phyloP scores from a whole-genome alignment of 2,797 vertebrate species.

The Arctocebus calabarensis region DNA sequence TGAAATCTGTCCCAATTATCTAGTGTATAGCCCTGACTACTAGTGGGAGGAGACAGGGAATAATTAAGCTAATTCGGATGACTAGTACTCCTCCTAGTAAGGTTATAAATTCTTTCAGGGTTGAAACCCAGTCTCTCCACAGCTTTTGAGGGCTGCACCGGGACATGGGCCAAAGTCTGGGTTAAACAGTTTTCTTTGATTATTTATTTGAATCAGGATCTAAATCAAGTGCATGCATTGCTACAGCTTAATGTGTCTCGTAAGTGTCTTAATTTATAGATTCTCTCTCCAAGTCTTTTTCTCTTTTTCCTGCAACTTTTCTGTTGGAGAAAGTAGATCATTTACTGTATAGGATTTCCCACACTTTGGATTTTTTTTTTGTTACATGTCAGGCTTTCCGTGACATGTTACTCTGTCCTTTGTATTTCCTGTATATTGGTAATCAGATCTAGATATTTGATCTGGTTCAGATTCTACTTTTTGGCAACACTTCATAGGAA shows the following conservation, averaged over 20 bases:
- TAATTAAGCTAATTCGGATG: no score
- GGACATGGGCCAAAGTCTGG: no score
- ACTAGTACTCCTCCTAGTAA: no score
- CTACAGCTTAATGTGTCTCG: background rate
- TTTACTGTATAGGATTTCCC: background rate
- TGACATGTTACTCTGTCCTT: background rate
- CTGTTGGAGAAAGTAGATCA: constrained; percentile 19
- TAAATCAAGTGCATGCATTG: background rate
- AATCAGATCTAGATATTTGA: background rate
- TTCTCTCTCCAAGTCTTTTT: background rate
- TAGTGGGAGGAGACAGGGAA: no score
- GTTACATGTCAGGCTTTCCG: background rate
- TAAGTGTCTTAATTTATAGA: background rate
- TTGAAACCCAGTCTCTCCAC: no score
- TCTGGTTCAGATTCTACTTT: background rate
- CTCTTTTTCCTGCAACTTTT: background rate
- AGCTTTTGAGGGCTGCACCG: no score
- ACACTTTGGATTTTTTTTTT: background rate
- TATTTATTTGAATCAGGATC: background rate
- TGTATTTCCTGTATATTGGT: background rate
- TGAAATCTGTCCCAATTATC: no score
- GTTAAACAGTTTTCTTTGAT: background rate
- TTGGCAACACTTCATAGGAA: background rate
- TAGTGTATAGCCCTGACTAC: no score
- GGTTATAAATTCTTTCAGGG: no score